Conservation (phyloP, 2,888 invertebrate genomes). For the Gari tellinella region DNA sequence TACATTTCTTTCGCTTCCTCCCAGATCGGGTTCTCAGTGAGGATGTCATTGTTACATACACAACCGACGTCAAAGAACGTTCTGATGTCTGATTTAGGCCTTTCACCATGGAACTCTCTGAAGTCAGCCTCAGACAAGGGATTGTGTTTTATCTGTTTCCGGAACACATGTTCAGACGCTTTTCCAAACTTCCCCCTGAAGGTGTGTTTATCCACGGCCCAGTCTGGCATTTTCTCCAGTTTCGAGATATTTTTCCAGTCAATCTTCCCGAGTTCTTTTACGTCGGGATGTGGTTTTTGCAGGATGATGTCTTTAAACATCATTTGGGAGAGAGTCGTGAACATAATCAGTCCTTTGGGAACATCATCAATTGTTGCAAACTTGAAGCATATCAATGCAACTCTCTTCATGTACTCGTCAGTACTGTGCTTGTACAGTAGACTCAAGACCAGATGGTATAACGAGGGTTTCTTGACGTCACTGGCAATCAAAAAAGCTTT, state of each 20-base stretch:
- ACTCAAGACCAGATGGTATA: slow-evolving; percentile 38
- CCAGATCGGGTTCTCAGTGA: slow-evolving; percentile 40
- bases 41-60: slow-evolving; percentile 44
- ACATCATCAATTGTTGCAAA: slow-evolving; percentile 24
- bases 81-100: slow-evolving; percentile 30
- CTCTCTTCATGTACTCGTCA: slow-evolving; percentile 34
- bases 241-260: slow-evolving; percentile 27
- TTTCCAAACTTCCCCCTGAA: slow-evolving; percentile 49
- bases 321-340: slow-evolving; percentile 18
- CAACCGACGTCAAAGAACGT: slow-evolving; percentile 41
- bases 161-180: slow-evolving; percentile 30
- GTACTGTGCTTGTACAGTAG: slow-evolving; percentile 18
- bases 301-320: slow-evolving; percentile 14
- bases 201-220: slow-evolving; percentile 51
- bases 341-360: slow-evolving; percentile 32
- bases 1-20: slow-evolving; percentile 35
- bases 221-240: slow-evolving; percentile 31
- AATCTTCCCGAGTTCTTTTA: not conserved
- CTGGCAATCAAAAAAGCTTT: not conserved
- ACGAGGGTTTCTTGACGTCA: slow-evolving; percentile 15
- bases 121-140: slow-evolving; percentile 17
- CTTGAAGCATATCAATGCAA: slow-evolving; percentile 17
- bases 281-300: slow-evolving; percentile 1
- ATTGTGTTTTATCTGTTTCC: slow-evolving; percentile 30
- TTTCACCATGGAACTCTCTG: slow-evolving; percentile 35